A percentile compares a stretch with the other conserved stretches of the same genome.
Evolutionary conservation across 2,888 invertebrate genomes (phyloP).

Genomic region (Acronicta leporina): DNA sequence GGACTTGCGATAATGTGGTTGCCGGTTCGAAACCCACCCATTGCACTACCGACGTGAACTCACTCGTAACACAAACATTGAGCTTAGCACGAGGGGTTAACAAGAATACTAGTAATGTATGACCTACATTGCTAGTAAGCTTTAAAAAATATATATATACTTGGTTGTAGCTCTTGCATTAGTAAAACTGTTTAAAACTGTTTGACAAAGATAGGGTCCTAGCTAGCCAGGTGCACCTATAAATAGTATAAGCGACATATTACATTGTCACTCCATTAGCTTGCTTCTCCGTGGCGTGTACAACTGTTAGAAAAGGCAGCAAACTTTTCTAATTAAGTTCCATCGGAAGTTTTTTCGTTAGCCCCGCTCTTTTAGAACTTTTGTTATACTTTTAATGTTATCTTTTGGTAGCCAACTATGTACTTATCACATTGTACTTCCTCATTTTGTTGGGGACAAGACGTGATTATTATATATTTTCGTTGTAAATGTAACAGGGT

Average conservation of each 20-base stretch:
- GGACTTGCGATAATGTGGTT: no score
- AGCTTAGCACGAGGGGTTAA: no score
- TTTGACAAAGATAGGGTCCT: no score
- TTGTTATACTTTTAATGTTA: conserved; percentile 73
- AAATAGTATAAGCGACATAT: background rate
- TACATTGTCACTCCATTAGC: conserved; percentile 11
- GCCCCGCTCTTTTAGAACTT: conserved; percentile 66
- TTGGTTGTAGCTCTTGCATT: no score
- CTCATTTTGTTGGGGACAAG: conserved; percentile 2
- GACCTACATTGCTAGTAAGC: no score
- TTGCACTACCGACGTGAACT: no score
- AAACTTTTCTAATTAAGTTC: conserved; percentile 84
- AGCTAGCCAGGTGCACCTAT: no score
- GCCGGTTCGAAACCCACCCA: no score
- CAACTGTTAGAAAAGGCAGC: conserved; percentile 28
- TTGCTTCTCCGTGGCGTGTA: conserved; percentile 16
- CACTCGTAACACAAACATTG: no score
- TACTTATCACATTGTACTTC: conserved; percentile 10
- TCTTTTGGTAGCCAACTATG: conserved; percentile 46
- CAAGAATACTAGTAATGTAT: no score
- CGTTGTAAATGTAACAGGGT: background rate
- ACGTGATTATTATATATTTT: background rate
- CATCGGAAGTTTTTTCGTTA: conserved; percentile 78
- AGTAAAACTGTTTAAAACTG: no score
- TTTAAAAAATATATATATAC: no score